Evolutionary conservation across 2,113 vertebrate genomes (phyloP), one percentile per base, ranked within the genome.

Genomic region (Rhynchopsitta pachyrhyncha): DNA sequence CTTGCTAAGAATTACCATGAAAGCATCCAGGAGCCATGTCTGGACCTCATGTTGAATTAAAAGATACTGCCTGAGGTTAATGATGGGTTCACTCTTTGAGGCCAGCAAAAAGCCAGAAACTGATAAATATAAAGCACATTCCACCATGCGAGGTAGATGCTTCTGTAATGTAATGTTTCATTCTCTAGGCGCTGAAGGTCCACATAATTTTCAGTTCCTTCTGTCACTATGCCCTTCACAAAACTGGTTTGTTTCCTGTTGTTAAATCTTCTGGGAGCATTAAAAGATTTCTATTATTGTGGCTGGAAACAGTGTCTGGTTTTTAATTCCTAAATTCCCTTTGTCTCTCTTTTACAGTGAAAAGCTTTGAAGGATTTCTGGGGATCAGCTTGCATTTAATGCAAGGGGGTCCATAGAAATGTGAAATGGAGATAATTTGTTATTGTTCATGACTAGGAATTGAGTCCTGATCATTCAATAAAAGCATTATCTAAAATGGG

Each of bases 121-220:
- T 82, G 80, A 87, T 86, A 94, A 88, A 95, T 81, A 88, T 60
- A 96, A 90, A 92, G 86, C 52, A 82, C 41, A 8, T 69, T 76
- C 59, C n/a, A 85, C 41, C n/a, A 15, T 17, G 19, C 57, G 52
- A 92, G 41, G 82, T 39, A 53, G 80, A 69, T 57, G 52, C 28
- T 69, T 82, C 76, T 87, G 88, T 76, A 88, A 84, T 59, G 92
- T 80, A 70, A 44, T 49, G 27, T 81, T 96, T 93, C 22, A 33
- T 68, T 93, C 60, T 64, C 82, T 77, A 60, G 69, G 18, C 22
- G 17, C 60, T 55, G 83, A 74, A 88, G 27, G 86, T 47, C 62
- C 77, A 64, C 42, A 63, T 84, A 76, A 90, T 92, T 95, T 94
- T 86, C 66, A 84, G 41, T 86, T 93, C 25, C 49, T 95, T 90